phyloP scores from a whole-genome alignment of 2,113 vertebrate species.

The Psammodynastes pulverulentus region DNA sequence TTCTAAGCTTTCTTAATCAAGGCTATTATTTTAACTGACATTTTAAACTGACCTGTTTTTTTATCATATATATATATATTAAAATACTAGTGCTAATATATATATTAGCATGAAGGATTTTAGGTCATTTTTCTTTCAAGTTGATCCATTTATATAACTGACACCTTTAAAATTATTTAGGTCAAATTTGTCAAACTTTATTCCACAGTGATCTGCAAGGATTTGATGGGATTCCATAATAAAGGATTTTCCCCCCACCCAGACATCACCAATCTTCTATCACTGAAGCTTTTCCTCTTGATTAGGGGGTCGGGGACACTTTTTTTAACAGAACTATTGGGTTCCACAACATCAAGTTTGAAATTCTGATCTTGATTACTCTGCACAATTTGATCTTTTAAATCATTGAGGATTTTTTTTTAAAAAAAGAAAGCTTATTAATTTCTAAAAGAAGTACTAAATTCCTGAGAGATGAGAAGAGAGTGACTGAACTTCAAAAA shows the following conservation, averaged over 20 bases:
- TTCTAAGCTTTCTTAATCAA: neutral
- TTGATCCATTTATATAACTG: neutral
- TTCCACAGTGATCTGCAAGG: neutral
- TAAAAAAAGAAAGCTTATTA: neutral
- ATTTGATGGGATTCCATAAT: neutral
- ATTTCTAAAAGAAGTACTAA: neutral
- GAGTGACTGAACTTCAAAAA: neutral
- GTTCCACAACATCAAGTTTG: neutral
- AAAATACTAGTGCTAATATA: neutral
- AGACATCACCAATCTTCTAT: neutral
- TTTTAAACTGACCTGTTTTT: neutral
- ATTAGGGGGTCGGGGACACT: neutral
- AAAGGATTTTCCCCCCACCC: neutral
- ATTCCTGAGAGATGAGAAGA: neutral
- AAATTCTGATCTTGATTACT: neutral
- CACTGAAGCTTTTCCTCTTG: neutral
- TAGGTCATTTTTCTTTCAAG: neutral
- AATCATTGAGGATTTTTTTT: neutral
- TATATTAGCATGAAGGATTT: neutral
- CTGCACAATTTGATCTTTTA: neutral
- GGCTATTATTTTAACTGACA: neutral
- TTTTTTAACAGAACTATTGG: neutral
- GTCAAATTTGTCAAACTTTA: neutral
- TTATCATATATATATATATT: neutral
- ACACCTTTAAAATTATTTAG: neutral